Base-by-base conservation (phyloP, 2,797 vertebrate genomes). In the Remorina albescens region DNA sequence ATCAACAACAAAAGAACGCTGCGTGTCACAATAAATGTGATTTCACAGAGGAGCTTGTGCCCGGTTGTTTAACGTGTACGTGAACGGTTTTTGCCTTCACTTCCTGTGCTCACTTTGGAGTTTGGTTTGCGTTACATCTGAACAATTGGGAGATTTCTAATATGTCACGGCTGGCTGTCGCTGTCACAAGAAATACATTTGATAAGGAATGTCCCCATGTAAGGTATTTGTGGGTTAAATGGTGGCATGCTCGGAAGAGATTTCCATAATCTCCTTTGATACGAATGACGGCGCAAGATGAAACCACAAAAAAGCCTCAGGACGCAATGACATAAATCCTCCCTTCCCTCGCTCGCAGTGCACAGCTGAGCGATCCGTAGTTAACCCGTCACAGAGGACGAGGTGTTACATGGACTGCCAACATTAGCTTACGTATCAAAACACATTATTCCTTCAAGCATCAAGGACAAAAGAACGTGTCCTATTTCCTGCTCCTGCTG, bases 151-250 rank as follows among this genome's bases (percentile, higher is more conserved):
- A 62, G 55, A 53, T 56, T n/a, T 39, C 21, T 2, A 21, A 10
- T 12, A 15, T 49, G 47, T 41, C 25, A 46, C 16, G 36, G 44
- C 55, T 49, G 32, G 25, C 55, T 72, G 66, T 66, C 39, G 44
- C 18, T 72, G 66, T 66, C 39, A 49, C 18, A 64, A 44, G 18
- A 61, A 47, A 54, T 51, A 55, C 32, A 32, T 64, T 19, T 72
- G 30, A 53, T 59, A n/a, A 58, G 44, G 34, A n/a, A 34, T 28
- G 19, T 73, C 42, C 68, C 41, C 10, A 3, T 51, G 34, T 37
- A 5, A 69, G 26, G 59, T 69, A 30, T 71, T 74, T 81, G 59
- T 66, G 57, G 71, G 60, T 67, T 63, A 69, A 75, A 74, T 25
- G 41, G 42, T 69, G 50, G 8, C 47, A 26, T 30, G 74, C 64